Percentiles rank a stretch among this genome's conserved stretches.
phyloP scores from a whole-genome alignment of 2,113 vertebrate genomes.

The Gymnocephalus cernua region DNA sequence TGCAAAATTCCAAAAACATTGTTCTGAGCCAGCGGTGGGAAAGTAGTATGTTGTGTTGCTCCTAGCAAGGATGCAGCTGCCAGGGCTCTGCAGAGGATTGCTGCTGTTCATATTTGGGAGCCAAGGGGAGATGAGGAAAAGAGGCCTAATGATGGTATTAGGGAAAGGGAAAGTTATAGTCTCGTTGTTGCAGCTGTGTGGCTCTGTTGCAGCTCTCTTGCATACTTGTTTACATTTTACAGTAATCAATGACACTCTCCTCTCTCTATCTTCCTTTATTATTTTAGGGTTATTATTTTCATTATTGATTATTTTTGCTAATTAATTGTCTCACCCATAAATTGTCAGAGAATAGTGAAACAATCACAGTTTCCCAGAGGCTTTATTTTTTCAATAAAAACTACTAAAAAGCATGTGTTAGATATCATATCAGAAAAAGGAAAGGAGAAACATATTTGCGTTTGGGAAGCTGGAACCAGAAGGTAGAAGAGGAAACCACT shows the following conservation, averaged over 20 bases:
- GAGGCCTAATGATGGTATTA: conserved; percentile 66
- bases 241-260: background rate
- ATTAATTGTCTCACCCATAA: background rate
- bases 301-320: background rate
- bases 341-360: background rate
- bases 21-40: conserved; percentile 68
- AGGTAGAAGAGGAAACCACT: background rate
- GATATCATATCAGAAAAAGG: no score
- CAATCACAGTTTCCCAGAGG: background rate
- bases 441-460: background rate
- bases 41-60: conserved; percentile 59
- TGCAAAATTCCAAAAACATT: conserved; percentile 66
- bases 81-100: conserved; percentile 56
- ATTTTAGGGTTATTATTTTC: background rate
- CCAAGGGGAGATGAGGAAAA: conserved; percentile 36
- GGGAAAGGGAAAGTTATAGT: conserved; percentile 39
- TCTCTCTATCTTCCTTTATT: background rate
- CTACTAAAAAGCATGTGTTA: no score
- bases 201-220: background rate
- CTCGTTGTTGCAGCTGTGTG: conserved; percentile 56
- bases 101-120: conserved; percentile 53
- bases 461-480: background rate
- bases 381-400: background rate
- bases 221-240: background rate
- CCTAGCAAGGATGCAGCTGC: conserved; percentile 67